phyloP scores from a whole-genome alignment of 2,797 vertebrate genomes.

The Helicolenus hilgendorfi region DNA sequence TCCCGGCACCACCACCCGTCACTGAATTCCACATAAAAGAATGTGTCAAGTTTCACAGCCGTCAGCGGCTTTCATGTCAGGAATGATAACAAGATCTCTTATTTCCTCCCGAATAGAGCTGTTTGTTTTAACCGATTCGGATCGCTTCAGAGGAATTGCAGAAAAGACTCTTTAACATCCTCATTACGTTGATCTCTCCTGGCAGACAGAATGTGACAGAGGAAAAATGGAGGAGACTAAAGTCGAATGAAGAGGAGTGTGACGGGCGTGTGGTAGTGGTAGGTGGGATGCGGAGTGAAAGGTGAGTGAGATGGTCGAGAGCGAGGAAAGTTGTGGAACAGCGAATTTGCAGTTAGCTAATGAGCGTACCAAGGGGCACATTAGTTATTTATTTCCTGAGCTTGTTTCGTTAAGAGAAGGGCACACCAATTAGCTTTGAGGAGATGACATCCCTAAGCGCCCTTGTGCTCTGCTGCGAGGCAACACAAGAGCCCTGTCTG shows the following conservation, averaged over 20 bases:
- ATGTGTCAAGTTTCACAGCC: constrained; percentile 16
- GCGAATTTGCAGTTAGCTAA: constrained; percentile 85
- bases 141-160: constrained; percentile 47
- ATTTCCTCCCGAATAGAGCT: constrained; percentile 2
- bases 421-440: constrained; percentile 90
- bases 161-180: constrained; percentile 28
- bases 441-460: constrained; percentile 83
- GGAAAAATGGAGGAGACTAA: constrained; percentile 25
- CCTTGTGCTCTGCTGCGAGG: constrained; percentile 73
- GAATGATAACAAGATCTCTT: constrained; percentile 35
- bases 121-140: constrained; percentile 40
- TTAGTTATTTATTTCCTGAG: constrained; percentile 90
- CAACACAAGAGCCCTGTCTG: constrained; percentile 75
- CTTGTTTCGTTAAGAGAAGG: constrained; percentile 90
- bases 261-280: neutral
- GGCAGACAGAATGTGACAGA: constrained; percentile 35
- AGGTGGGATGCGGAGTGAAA: constrained; percentile 16
- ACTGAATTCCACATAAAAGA: neutral
- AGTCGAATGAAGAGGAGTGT: constrained; percentile 2
- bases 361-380: constrained; percentile 87
- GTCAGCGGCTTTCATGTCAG: constrained; percentile 23
- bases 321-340: constrained; percentile 64
- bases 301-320: constrained; percentile 24
- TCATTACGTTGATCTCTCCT: constrained; percentile 49
- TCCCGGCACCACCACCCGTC: neutral